Evolutionary conservation across 2,113 vertebrate species (phyloP), one percentile per base, ranked within the genome.

Genomic region (Percopsis transmontana): DNA sequence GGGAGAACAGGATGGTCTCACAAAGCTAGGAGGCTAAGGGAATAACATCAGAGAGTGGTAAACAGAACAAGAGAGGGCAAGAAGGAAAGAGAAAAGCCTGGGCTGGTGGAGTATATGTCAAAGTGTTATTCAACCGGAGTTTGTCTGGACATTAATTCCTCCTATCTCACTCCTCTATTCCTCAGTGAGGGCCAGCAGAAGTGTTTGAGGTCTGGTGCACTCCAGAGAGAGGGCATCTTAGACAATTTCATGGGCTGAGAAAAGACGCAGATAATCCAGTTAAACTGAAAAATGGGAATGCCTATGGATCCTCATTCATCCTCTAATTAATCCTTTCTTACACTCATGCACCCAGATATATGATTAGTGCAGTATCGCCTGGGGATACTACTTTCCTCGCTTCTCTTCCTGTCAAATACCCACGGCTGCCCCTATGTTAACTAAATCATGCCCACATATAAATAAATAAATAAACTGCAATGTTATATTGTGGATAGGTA

Each of bases 191-290:
- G 27, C 27, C 27, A 33, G 27, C 51, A 58, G 18, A 63, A 81
- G 67, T 74, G 61, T 79, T 71, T 85, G 41, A 63, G 74, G 56
- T 56, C 72, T 72, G 81, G 58, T 68, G 57, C 66, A 71, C 70
- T 77, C 81, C 75, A 79, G 61, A 71, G 61, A 70, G 58, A 56
- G 66, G 81, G 67, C 67, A 74, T 80, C 76, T 80, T 56, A 69
- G 71, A 76, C 67, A 78, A 84, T 87, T 88, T 86, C 85, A 79
- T 75, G 79, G 82, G 76, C 66, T 67, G 80, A 42, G 62, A 72
- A 68, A 78, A 83, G 79, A 86, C 45, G 65, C 81, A 83, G 86
- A 86, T 92, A 90, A 91, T 91, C 84, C 85, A 87, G 82, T 90
- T 92, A 89, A 82, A 90, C 82, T 88, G 85, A 85, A 81, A 68